A percentile compares a stretch with the other conserved stretches of the same genome.
phyloP scores from a whole-genome alignment of 2,797 vertebrate genomes.

The Falco concolor region DNA sequence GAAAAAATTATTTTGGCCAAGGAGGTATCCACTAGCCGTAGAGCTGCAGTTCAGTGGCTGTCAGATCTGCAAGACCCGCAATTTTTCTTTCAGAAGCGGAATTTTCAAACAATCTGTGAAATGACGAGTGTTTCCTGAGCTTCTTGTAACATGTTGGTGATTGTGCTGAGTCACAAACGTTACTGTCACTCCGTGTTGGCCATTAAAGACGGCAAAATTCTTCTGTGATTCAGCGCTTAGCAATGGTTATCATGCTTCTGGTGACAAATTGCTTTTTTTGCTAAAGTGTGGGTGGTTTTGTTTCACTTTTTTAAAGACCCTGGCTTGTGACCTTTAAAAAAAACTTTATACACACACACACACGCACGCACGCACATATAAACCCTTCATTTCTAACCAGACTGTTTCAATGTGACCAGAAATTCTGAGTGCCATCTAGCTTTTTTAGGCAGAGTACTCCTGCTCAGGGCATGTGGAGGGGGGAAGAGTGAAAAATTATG shows the following conservation, averaged over 20 bases:
- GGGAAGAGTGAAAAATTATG: neutral
- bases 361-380: neutral
- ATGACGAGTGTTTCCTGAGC: neutral
- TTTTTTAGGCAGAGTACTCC: neutral
- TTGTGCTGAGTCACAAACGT: neutral
- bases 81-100: neutral
- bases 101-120: neutral
- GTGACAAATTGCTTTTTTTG: neutral
- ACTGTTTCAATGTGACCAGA: neutral
- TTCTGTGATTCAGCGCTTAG: neutral
- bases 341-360: too few species aligned
- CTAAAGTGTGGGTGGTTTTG: neutral
- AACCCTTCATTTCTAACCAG: neutral
- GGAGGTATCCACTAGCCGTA: neutral
- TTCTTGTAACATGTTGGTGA: neutral
- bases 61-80: neutral
- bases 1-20: neutral
- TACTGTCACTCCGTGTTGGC: neutral
- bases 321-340: neutral
- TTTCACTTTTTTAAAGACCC: neutral
- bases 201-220: neutral
- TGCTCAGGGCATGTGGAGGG: neutral
- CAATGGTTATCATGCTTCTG: neutral
- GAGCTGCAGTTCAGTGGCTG: neutral
- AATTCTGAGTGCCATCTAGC: neutral